Evolutionary conservation across 1,140 invertebrate genomes (phyloP).

Genomic region (Myzus persicae): DNA sequence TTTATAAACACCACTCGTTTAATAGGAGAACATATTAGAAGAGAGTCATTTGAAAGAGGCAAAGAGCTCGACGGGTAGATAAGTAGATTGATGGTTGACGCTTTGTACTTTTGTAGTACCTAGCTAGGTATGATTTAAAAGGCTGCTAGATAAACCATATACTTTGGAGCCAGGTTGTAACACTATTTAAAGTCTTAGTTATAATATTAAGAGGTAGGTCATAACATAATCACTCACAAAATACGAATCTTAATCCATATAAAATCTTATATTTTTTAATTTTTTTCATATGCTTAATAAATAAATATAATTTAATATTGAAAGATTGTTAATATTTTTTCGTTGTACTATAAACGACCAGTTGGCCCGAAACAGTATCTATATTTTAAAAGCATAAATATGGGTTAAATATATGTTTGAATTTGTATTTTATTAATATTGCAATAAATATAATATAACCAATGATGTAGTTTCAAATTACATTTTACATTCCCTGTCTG

Average conservation of each 20-base stretch:
- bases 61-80: not conserved
- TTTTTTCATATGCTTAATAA: not conserved
- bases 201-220: no score
- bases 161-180: not conserved
- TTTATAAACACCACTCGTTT: not conserved
- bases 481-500: not conserved
- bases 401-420: not conserved
- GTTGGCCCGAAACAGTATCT: not conserved
- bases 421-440: slow-evolving; percentile 13
- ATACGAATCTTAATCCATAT: not conserved
- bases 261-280: not conserved
- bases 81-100: not conserved
- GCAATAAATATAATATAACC: not conserved
- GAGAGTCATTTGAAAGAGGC: not conserved
- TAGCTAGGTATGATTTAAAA: not conserved
- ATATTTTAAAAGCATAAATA: not conserved
- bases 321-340: not conserved
- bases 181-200: not conserved
- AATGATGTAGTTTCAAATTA: slow-evolving; percentile 5
- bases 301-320: not conserved
- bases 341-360: not conserved
- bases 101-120: not conserved
- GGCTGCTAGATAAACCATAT: no score
- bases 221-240: not conserved
- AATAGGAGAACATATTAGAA: not conserved